These are phyloP conservation scores for Lepus townsendii DNA, from an alignment of 2,797 vertebrate genomes.

Conservation along the genomic window DNA sequence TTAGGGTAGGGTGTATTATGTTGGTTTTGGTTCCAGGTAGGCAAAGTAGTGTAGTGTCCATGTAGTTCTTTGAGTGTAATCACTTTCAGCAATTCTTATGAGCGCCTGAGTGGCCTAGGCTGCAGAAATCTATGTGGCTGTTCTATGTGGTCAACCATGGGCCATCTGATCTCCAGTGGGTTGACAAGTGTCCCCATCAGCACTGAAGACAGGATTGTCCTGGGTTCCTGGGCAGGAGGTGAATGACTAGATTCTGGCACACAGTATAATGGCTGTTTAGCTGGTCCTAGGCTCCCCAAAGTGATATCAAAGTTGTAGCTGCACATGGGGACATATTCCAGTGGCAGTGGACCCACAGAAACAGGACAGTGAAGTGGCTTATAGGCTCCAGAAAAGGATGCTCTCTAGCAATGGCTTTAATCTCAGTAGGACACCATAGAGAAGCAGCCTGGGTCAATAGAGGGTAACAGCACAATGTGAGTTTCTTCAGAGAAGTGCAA, in stretches of 20 bases:
- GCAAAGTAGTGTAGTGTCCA: neutral
- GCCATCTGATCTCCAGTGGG: neutral
- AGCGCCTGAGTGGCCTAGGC: neutral
- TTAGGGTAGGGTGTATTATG: neutral
- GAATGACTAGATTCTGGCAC: neutral
- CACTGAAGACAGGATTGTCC: no score
- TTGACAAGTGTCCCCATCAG: no score
- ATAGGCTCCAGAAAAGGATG: neutral
- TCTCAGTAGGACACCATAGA: neutral
- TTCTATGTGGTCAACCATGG: neutral
- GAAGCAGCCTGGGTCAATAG: neutral
- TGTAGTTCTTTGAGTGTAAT: neutral
- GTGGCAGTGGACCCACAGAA: neutral
- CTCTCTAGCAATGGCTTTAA: neutral
- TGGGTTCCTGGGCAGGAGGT: neutral
- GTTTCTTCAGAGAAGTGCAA: neutral
- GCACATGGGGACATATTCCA: neutral
- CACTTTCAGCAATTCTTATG: neutral
- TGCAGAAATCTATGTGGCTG: neutral
- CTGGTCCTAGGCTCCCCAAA: neutral
- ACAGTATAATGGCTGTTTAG: neutral
- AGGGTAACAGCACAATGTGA: neutral
- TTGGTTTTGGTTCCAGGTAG: neutral
- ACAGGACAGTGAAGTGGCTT: no score
- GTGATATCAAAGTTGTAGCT: neutral